These are phyloP conservation scores for Chitala chitala DNA, from an alignment of 2,113 vertebrate genomes.

Conservation along the genomic window DNA sequence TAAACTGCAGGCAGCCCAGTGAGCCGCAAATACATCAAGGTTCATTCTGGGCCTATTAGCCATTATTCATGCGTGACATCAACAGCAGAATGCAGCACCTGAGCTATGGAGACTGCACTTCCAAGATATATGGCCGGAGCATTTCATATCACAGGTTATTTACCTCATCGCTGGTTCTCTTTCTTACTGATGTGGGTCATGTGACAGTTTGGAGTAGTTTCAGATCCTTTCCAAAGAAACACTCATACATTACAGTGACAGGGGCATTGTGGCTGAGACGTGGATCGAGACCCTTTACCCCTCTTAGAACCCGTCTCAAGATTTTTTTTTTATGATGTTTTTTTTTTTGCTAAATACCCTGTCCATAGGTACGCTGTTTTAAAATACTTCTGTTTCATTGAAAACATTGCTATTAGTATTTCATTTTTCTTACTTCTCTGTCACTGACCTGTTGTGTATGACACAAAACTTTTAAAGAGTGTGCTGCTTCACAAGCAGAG, in stretches of 20 bases:
- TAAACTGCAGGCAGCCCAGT: constrained; percentile 26
- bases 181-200: constrained; percentile 54
- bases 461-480: background rate
- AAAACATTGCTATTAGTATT: background rate
- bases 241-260: constrained; percentile 49
- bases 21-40: constrained; percentile 42
- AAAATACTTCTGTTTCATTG: background rate
- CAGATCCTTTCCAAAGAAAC: constrained; percentile 44
- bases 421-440: background rate
- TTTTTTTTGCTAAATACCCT: background rate
- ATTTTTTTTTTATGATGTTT: background rate
- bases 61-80: constrained; percentile 54
- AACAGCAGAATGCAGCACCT: constrained; percentile 54
- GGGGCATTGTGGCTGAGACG: constrained; percentile 16
- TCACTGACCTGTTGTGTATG: background rate
- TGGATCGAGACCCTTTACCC: constrained; percentile 25
- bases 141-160: constrained; percentile 60
- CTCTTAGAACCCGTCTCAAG: constrained; percentile 19
- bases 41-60: constrained; percentile 34
- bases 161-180: constrained; percentile 59
- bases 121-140: constrained; percentile 51
- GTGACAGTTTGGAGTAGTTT: constrained; percentile 58
- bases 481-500: background rate
- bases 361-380: background rate
- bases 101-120: constrained; percentile 43